These are phyloP conservation scores for Redunca redunca DNA, from an alignment of 2,113 vertebrate genomes.

Conservation along the genomic window DNA sequence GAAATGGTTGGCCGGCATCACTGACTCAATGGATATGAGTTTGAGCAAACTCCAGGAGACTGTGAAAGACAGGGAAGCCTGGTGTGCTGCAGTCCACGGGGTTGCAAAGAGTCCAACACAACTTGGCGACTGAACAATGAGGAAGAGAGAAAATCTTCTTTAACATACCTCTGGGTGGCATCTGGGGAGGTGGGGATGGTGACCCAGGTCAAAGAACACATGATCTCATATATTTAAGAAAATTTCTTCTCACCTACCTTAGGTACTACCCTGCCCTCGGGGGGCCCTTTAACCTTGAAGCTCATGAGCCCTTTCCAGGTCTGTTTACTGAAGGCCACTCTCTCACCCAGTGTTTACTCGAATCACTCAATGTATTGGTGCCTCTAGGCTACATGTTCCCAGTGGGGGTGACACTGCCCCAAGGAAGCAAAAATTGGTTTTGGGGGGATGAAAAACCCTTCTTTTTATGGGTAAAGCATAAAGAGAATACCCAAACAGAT, in stretches of 20 bases:
- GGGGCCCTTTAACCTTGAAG: neutral
- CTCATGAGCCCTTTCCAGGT: neutral
- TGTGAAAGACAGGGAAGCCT: neutral
- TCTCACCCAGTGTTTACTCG: neutral
- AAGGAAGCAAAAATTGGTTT: neutral
- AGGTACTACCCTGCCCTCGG: neutral
- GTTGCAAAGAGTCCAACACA: fast-evolving
- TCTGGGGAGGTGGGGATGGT: neutral
- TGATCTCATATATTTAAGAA: neutral
- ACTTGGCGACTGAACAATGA: neutral
- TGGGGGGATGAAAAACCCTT: neutral
- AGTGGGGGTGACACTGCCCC: too few relatives aligned
- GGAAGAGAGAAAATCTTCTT: neutral
- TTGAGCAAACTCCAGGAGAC: neutral
- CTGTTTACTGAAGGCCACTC: neutral
- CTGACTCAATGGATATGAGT: neutral
- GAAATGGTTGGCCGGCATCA: neutral
- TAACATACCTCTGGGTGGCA: neutral
- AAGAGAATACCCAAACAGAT: neutral
- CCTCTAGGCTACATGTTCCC: neutral
- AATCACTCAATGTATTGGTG: neutral
- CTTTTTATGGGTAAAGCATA: neutral
- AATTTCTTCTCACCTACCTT: too few relatives aligned
- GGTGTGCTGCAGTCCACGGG: neutral
- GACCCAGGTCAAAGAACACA: neutral